A percentile compares a stretch with the other conserved stretches of the same genome.
phyloP scores from a whole-genome alignment of 2,797 vertebrate species.

The Mus spretus region DNA sequence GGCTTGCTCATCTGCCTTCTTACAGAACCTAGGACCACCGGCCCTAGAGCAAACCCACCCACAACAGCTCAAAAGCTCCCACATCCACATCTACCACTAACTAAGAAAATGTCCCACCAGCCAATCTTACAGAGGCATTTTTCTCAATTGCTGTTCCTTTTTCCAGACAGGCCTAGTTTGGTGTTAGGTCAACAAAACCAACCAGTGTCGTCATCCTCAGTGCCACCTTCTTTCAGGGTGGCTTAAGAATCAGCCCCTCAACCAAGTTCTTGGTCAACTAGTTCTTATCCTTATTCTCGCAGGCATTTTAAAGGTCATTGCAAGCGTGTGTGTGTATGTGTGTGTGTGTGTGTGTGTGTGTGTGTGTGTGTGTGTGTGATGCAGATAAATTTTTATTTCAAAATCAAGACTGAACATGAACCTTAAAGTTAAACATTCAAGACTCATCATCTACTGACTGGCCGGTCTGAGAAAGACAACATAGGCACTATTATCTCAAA shows the following conservation, averaged over 20 bases:
- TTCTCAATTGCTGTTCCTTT: neutral
- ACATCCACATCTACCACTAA: too few species aligned
- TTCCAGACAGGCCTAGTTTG: neutral
- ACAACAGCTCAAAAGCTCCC: neutral
- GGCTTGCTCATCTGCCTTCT: neutral
- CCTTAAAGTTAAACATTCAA: slow-evolving; percentile 15
- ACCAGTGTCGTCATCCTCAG: neutral
- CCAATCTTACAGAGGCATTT: neutral
- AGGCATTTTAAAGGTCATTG: slow-evolving; percentile 8
- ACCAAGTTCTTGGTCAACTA: slow-evolving; percentile 10
- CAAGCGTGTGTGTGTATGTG: too few species aligned
- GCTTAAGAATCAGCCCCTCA: neutral
- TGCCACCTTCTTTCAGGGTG: neutral
- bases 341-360: too few species aligned
- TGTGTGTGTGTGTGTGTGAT: too few species aligned
- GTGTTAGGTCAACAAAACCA: neutral
- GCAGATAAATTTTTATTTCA: slow-evolving; percentile 51
- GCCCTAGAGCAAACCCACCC: neutral
- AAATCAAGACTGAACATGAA: slow-evolving; percentile 35
- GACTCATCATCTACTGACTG: neutral
- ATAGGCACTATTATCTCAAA: neutral
- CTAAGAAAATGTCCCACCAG: neutral
- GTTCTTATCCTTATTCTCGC: neutral
- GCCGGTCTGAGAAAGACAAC: neutral
- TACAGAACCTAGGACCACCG: neutral